Base-by-base conservation (phyloP, 2,888 invertebrate genomes). In the Caenorhabditis sp. region DNA sequence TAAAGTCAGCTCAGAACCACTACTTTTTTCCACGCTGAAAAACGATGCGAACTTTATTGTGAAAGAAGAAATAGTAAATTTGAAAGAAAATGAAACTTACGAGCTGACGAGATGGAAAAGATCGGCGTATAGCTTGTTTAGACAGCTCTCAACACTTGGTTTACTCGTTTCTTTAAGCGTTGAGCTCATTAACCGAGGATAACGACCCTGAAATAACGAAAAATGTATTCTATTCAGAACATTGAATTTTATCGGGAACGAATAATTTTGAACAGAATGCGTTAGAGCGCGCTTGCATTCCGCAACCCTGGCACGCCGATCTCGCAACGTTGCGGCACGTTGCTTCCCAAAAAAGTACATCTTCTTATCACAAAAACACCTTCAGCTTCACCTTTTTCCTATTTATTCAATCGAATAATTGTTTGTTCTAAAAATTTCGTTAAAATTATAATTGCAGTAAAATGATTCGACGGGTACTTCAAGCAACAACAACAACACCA, bases 1-100 rank as follows among this genome's bases (percentile, higher is more conserved):
- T n/a, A 58, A 39, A 9, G 78, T 68, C 3, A 78, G 32, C 15
- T 82, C 82, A 6, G 82, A 66, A 9, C 75, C 80, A 11, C 70
- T 74, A 46, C 80, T 80, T 45, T 78, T 80, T 22, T 82, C 82
- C 6, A 79, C 73, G 0, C 82, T 82, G 50, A 72, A 80, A 30
- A 5, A 27, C 17, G 24, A 37, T 22, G 7, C 20, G 11, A 39
- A 15, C 13, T 61, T 22, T 53, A 9, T 30, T 30, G 6, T 30
- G 9, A 30, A n/a, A 24, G 20, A 30, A 26, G n/a, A n/a, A n/a
- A n/a, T n/a, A n/a, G 11, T 15, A 35, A n/a, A 39, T 39, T 32
- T 20, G 20, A 32, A 27, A 55, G 17, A 45, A 22, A 30, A 53
- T 24, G 2, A n/a, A 37, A 70, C 82, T 76, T 41, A 82, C 82